Evolutionary conservation across 2,888 invertebrate genomes (phyloP), one percentile per base, ranked within the genome.

Genomic region (Eugnorisma glareosa): DNA sequence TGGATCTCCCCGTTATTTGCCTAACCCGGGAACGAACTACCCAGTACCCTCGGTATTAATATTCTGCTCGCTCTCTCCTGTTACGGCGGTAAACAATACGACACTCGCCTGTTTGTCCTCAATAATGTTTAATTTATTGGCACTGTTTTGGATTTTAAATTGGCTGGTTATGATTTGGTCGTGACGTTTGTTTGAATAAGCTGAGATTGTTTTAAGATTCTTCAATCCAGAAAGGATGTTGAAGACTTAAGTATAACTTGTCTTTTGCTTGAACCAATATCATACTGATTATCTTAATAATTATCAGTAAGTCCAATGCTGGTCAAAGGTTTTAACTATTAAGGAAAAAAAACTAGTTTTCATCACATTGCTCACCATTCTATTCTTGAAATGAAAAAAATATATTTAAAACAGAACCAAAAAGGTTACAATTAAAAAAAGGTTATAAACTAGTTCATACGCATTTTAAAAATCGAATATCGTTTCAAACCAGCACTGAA

Each of bases 31-130:
- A 86, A 83, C 68, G 79, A 86, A 81, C 86, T 81, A 82, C 81
- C 84, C 75, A 81, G 86, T 79, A 81, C 81, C 84, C 75, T 71
- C 72, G 67, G 77, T 87, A 92, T 92, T 91, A 92, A 87, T 91
- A 92, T 92, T 90, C 91, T 72, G 81, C 77, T 73, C 87, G 84
- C 76, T 80, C 80, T 77, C 75, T 76, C 78, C 83, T 79, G 85
- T 87, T 86, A 84, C 88, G 85, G 83, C 80, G 84, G 90, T 89
- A 90, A 91, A 92, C 91, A 91, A 91, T 91, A 90, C 89, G 88
- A 77, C 84, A 83, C 79, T 79, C 75, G 77, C 68, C 82, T 78
- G 79, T 81, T 84, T 88, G 78, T 86, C 71, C 68, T 70, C 79
- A 85, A 86, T 88, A 84, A 82, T 80, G 84, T 86, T 82, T 79